Evolutionary conservation across 1,140 invertebrate species (phyloP).

Genomic region (Contarinia nasturtii): DNA sequence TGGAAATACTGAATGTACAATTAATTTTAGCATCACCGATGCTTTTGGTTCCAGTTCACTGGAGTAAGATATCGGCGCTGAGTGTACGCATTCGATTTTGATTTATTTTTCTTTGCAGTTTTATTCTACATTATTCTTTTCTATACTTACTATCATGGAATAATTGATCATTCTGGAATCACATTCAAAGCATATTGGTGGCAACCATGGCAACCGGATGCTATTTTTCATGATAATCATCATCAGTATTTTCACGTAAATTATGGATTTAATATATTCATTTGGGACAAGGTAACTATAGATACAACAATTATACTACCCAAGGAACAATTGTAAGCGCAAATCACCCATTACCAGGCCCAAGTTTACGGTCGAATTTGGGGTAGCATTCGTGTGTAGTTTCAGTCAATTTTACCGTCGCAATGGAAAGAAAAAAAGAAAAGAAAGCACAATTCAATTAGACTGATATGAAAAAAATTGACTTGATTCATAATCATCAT

Average conservation of each 20-base stretch:
- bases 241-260: conserved; percentile 62
- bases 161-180: conserved; percentile 56
- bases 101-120: conserved; percentile 25
- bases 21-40: conserved; percentile 30
- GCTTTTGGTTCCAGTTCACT: conserved; percentile 37
- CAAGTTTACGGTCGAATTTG: no score
- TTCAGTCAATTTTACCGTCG: no score
- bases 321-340: no score
- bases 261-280: conserved; percentile 46
- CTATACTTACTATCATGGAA: conserved; percentile 54
- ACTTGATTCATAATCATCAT: no score
- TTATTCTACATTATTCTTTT: conserved; percentile 32
- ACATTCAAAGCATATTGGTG: conserved; percentile 54
- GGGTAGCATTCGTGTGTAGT: no score
- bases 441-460: no score
- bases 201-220: conserved; percentile 57
- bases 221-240: conserved; percentile 57
- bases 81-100: neutral
- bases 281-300: conserved; percentile 41
- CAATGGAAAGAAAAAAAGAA: no score
- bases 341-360: no score
- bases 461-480: no score
- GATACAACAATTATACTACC: no score
- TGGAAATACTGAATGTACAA: conserved; percentile 42
- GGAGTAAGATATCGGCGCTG: conserved; percentile 30